These are phyloP conservation scores for Drosophila macrothrix DNA, from an alignment of 2,888 invertebrate species.

Conservation along the genomic window DNA sequence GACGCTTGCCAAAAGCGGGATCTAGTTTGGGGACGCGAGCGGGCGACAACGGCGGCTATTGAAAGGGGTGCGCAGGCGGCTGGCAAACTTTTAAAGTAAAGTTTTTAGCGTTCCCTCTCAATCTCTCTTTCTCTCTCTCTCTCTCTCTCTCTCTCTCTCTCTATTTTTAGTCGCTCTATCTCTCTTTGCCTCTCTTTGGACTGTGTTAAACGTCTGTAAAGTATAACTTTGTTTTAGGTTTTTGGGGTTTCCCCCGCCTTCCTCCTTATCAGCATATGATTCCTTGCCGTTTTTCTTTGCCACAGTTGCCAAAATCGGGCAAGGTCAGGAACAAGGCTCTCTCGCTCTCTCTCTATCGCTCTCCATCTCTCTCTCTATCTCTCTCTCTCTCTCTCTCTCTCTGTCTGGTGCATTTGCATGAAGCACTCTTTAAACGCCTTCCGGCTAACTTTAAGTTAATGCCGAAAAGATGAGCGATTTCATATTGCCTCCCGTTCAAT, in stretches of 20 bases:
- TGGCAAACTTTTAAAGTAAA: constrained; percentile 81
- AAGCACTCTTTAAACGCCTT: constrained; percentile 14
- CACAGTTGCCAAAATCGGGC: constrained; percentile 73
- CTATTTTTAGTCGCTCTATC: constrained; percentile 11
- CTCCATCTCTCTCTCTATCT: neutral
- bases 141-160: constrained; percentile 16
- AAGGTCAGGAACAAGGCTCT: constrained; percentile 74
- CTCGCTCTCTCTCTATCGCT: constrained; percentile 1
- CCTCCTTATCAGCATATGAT: constrained; percentile 51
- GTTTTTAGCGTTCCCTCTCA: constrained; percentile 65
- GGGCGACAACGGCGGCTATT: constrained; percentile 10
- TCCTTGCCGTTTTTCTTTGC: constrained; percentile 65
- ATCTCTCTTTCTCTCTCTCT: constrained; percentile 7
- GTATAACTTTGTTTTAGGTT: constrained; percentile 81
- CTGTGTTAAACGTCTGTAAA: constrained; percentile 75
- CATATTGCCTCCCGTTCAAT: neutral
- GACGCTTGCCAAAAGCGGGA: constrained; percentile 54
- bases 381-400: neutral
- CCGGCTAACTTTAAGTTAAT: constrained; percentile 13
- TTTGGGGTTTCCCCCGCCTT: constrained; percentile 66
- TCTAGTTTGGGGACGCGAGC: constrained; percentile 22
- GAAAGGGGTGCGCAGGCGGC: constrained; percentile 61
- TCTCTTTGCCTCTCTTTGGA: constrained; percentile 27
- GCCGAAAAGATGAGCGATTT: neutral
- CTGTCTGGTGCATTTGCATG: constrained; percentile 47